Percentiles rank a stretch among this genome's conserved stretches.
Conservation (phyloP, 2,113 vertebrate genomes). For the Triplophysa siluroides region DNA sequence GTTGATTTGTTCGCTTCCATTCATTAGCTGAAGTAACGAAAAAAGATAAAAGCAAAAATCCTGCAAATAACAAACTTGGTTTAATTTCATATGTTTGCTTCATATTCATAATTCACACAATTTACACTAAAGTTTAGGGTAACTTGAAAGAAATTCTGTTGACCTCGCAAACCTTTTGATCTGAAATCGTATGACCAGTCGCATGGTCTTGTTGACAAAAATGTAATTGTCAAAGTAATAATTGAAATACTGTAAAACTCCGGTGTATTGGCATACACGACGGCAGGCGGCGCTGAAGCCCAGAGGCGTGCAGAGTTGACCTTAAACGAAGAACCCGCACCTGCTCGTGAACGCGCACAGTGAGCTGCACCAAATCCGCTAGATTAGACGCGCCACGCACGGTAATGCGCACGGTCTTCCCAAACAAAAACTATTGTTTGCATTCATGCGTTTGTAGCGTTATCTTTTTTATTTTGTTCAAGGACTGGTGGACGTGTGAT, state of each 20-base stretch:
- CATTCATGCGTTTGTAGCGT: constrained; percentile 2
- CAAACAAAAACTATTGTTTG: constrained; percentile 22
- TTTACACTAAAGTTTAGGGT: too few relatives aligned
- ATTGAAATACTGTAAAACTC: background rate
- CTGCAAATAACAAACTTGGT: too few relatives aligned
- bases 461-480: background rate
- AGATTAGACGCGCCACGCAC: constrained; percentile 42
- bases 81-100: too few relatives aligned
- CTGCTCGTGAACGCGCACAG: constrained; percentile 63
- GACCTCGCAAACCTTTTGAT: too few relatives aligned
- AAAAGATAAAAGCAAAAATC: background rate
- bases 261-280: constrained; percentile 1
- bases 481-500: background rate
- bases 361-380: constrained; percentile 66
- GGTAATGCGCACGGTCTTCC: constrained; percentile 41
- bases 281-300: constrained; percentile 29
- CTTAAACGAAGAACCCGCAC: background rate
- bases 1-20: too few relatives aligned
- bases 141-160: too few relatives aligned
- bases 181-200: too few relatives aligned
- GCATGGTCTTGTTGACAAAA: too few relatives aligned
- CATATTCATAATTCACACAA: too few relatives aligned
- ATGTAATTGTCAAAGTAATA: too few relatives aligned
- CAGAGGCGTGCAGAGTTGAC: background rate
- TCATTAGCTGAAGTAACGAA: background rate